A percentile compares a stretch with the other conserved stretches of the same genome.
These are phyloP conservation scores for Hofmannophila pseudospretella DNA, from an alignment of 2,888 invertebrate species.

Conservation along the genomic window DNA sequence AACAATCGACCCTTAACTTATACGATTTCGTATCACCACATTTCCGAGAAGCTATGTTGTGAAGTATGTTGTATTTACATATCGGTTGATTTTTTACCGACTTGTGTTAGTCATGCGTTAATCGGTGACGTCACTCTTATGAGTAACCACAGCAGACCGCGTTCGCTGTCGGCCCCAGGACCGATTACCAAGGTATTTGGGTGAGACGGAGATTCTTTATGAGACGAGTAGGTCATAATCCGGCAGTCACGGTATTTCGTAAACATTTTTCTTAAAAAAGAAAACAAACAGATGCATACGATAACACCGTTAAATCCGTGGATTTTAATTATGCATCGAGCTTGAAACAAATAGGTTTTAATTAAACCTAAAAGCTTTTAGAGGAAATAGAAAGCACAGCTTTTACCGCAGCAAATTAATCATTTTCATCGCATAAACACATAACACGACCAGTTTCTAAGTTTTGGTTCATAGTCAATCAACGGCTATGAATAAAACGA, in stretches of 20 bases:
- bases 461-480: constrained; percentile 9
- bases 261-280: constrained; percentile 1
- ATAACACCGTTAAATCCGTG: constrained; percentile 8
- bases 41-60: constrained; percentile 24
- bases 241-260: constrained; percentile 13
- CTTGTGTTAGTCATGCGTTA: constrained; percentile 61
- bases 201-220: constrained; percentile 42
- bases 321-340: constrained; percentile 13
- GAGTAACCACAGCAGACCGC: constrained; percentile 57
- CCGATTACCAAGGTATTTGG: constrained; percentile 48
- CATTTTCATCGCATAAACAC: constrained; percentile 16
- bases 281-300: not conserved
- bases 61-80: constrained; percentile 15
- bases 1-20: constrained; percentile 20
- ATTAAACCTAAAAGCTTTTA: constrained; percentile 21
- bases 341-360: constrained; percentile 14
- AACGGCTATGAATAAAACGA: not conserved
- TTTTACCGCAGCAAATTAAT: constrained; percentile 16
- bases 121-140: constrained; percentile 64
- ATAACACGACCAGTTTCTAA: constrained; percentile 16
- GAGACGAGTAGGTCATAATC: constrained; percentile 19
- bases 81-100: constrained; percentile 43
- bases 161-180: constrained; percentile 36
- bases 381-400: constrained; percentile 17
- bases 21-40: constrained; percentile 29